Evolutionary conservation across 1,140 invertebrate species (phyloP), one percentile per base, ranked within the genome.

Genomic region (Oncopeltus fasciatus): DNA sequence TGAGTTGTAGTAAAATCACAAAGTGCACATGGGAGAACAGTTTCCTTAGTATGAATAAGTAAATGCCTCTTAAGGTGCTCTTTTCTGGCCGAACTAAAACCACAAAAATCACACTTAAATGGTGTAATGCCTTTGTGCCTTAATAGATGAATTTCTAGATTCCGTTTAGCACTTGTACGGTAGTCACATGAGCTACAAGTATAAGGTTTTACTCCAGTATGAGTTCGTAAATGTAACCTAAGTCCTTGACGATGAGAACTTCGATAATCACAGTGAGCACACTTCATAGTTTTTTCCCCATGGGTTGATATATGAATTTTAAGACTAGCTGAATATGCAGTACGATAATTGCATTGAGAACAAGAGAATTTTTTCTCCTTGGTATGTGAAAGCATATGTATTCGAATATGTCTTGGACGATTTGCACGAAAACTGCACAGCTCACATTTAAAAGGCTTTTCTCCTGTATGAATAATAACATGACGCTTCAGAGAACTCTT

Each of bases 1-100:
- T 53, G 49, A 1, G 49, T 53, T 8, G 49, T 53, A 14, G 49
- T 53, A 53, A 53, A 53, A 53, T 53, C 26, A 53, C 49, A 53
- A 21, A 53, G 26, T 24, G 49, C 20, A 24, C 49, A 53, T 24
- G 49, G 24, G 3, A 53, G 24, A 26, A 53, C 49, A 24, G 20
- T 53, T 26, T 21, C 49, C 26, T 53, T 53, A 26, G 20, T 53
- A 53, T 53, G 49, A 24, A 53, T 53, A 8, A 53, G 24, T 26
- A 53, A 26, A 53, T 53, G 49, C 12, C 49, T 53, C 26, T 53
- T 53, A 2, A 53, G 24, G 26, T 53, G 49, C 3, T 24, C 24
- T 16, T 24, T 53, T 11, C 49, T 53, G 4, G 49, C 49, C 20
- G 49, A 24, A 16, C 26, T 26, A 26, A 53, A 53, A 9, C 20